Base-by-base conservation (phyloP, 1,140 invertebrate species). In the Hyposmocoma kahamanoa region DNA sequence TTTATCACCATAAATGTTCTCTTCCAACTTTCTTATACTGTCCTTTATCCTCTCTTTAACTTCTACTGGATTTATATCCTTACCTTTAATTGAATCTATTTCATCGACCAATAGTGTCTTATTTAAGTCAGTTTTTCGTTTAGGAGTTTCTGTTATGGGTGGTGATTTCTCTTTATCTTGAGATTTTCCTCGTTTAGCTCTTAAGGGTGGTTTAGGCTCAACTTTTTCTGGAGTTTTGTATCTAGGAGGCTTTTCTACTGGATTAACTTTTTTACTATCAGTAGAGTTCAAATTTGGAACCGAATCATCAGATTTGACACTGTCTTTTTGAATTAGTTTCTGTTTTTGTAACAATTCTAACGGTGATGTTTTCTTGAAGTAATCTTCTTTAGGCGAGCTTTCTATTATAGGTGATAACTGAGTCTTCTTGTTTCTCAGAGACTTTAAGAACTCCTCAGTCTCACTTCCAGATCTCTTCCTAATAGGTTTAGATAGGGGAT, bases 401-500 rank as follows among this genome's bases (percentile, higher is more conserved):
- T 94, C 92, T 42, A 93, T 94, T 48, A 94, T 94, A 0, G 92
- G 93, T 13, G 92, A 93, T n/a, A 94, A 60, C 62, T 92, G 92
- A 45, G 90, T 89, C 67, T 90, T 91, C 49, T 87, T 87, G 47
- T 85, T 87, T 59, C 81, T 68, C 19, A 87, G 62, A 4, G 85
- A 87, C 49, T 84, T 87, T n/a, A 87, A 64, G 56, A 87, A 86
- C 59, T 88, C 86, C 70, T 87, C 85, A 26, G 84, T 84, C 63
- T 87, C 85, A 57, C 85, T 87, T 20, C 86, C 85, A 0, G 86
- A 82, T 71, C 84, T 76, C 61, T 86, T 88, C 17, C 80, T 68
- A 47, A 80, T 76, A n/a, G 75, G 76, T 62, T 85, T 83, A 21
- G 52, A 63, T 56, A 78, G 59, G 8, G 56, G 72, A 24, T 66